A percentile compares a stretch with the other conserved stretches of the same genome.
Conservation (phyloP, 1,140 invertebrate species). For the Helicoverpa zea region DNA sequence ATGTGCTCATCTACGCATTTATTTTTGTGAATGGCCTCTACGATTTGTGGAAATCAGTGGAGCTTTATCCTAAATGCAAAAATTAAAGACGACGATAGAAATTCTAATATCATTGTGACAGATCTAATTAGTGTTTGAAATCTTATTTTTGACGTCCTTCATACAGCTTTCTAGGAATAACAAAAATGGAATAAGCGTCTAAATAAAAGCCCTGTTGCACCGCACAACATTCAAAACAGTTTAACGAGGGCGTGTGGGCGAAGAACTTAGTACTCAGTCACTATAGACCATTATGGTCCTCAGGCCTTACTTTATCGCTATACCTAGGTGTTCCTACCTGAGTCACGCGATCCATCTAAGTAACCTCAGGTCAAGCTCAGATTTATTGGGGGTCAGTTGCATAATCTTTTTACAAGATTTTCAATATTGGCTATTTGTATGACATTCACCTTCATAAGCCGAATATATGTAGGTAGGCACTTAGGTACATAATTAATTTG, state of each 20-base stretch:
- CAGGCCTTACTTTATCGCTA: constrained; percentile 2
- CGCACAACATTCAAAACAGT: background rate
- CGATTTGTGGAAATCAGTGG: background rate
- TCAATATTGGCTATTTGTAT: no score
- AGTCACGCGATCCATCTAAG: background rate
- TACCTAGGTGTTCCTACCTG: background rate
- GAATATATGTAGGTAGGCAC: background rate
- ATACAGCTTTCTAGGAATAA: no score
- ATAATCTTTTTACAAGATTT: no score
- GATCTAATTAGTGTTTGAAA: no score
- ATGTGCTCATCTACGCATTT: background rate
- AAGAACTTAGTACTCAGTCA: constrained; percentile 26
- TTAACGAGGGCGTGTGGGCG: constrained; percentile 24
- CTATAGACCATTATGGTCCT: constrained; percentile 16
- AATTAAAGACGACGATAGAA: no score
- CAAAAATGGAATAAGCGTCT: background rate
- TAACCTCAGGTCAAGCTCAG: background rate
- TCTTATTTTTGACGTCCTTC: no score
- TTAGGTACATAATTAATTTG: background rate
- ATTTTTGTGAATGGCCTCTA: background rate
- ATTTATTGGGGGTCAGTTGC: background rate
- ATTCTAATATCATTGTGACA: no score
- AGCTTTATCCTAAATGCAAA: no score
- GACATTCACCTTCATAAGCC: no score
- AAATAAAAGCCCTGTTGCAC: background rate